Evolutionary conservation across 2,888 invertebrate species (phyloP), one percentile per base, ranked within the genome.

Genomic region (Aphidius colemani): DNA sequence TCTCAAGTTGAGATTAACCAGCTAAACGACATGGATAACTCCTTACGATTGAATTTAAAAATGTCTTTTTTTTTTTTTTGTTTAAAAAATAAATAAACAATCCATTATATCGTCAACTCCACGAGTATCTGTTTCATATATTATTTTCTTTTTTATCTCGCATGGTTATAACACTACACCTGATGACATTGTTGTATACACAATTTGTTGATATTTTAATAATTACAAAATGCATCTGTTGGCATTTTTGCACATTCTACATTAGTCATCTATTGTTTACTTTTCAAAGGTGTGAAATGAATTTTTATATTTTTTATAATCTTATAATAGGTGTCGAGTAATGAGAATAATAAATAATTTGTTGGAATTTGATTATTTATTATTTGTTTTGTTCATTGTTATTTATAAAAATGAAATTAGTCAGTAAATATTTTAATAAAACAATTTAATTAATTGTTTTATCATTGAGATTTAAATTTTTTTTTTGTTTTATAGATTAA

Each of bases 401-500:
- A 30, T 30, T 5, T 30, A n/a, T 30, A 5, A 30, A 30, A 8
- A 49, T 49, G 0, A 49, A 49, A 51, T 51, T 51, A 39, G 40
- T 51, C 40, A 30, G 51, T 30, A n/a, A 30, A 7, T 51, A 51
- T 51, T 49, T 40, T 30, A 8, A 51, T n/a, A 2, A 30, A 30
- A 30, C 5, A 30, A 30, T 18, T 18, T 18, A 30, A 5, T 30
- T 30, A 5, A 30, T 30, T 30, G 0, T 30, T 5, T 30, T 2
- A 30, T 30, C 5, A 30, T 30, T 30, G 5, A 5, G 1, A 30
- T 30, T 30, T 5, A 30, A 30, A 0, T 30, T 30, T 30, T 30
- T 18, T 51, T 63, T 65, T 57, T 59, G 43, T 59, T 64, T 68
- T 69, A 68, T 75, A 81, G 81, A 79, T 81, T 70, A 79, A 78